Evolutionary conservation across 2,113 vertebrate species (phyloP), one percentile per base, ranked within the genome.

Genomic region (Pluvialis apricaria): DNA sequence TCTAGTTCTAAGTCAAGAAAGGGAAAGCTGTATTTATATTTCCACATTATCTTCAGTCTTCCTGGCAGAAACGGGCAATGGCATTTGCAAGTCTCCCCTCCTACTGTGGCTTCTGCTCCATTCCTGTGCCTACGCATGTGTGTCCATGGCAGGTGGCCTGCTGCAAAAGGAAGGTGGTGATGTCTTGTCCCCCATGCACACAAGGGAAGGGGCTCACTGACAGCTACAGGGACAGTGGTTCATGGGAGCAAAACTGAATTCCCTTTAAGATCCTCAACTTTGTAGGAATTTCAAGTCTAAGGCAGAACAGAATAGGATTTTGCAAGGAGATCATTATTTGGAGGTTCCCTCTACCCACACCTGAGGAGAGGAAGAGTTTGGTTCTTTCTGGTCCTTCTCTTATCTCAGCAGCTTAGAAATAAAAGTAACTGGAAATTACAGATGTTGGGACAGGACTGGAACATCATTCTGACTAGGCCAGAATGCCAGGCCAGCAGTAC

Each of bases 51-150:
- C 31, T 19, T 77, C 34, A 44, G 9, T 42, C 42, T 70, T 73
- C 13, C 38, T 19, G 7, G 34, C 45, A 91, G 70, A 89, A 84
- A 78, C 0, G 0, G 65, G 44, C 17, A n/a, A 0, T 0, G 28
- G 32, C 10, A 55, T 76, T 83, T 71, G 34, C 24, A 83, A 54
- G 36, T 36, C 40, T 61, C 69, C 40, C 13, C 3, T 82, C 31
- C 69, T 75, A n/a, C 45, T 0, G 0, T 34, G 45, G 26, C 10
- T 84, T 49, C 76, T 89, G 31, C 15, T 96, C 40, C 29, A 12
- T 26, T 82, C 77, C 78, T 34, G 5, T 28, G 22, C 52, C 68
- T 61, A 3, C 11, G 3, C 5, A 2, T 3, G 15, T 21, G 3
- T 29, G 45, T 12, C 49, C 73, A 28, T 4, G 13, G 31, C 28